phyloP scores from a whole-genome alignment of 2,888 invertebrate species.

The Monopis laevigella region DNA sequence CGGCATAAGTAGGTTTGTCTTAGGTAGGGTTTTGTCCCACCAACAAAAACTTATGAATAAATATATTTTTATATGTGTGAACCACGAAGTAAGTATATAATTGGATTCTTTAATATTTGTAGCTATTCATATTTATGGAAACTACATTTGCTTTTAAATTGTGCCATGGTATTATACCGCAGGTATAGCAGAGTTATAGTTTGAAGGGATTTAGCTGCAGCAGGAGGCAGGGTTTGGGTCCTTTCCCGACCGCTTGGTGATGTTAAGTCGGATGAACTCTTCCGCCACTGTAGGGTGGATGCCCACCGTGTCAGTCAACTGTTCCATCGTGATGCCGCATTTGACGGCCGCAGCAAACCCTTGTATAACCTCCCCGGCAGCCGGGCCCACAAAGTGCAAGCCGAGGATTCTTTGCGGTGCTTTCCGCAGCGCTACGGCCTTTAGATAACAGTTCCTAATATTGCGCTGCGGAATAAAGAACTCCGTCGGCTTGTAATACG shows the following conservation, averaged over 20 bases:
- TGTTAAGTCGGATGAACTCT: constrained; percentile 88
- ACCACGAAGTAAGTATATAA: too few relatives aligned
- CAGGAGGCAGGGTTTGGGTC: constrained; percentile 92
- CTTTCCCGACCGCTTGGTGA: constrained; percentile 91
- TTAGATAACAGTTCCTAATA: constrained; percentile 90
- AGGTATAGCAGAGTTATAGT: too few relatives aligned
- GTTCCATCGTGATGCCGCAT: constrained; percentile 82
- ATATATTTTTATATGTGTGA: too few relatives aligned
- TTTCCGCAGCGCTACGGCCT: constrained; percentile 76
- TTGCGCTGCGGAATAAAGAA: constrained; percentile 92
- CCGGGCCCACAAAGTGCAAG: constrained; percentile 90
- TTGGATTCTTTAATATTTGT: too few relatives aligned
- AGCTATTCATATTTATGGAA: too few relatives aligned
- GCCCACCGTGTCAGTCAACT: constrained; percentile 84
- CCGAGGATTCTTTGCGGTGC: constrained; percentile 83
- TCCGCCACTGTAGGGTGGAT: constrained; percentile 95
- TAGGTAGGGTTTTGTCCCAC: too few relatives aligned
- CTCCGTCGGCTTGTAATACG: constrained; percentile 94
- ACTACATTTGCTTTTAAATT: too few relatives aligned
- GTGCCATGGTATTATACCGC: too few relatives aligned
- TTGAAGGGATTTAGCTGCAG: constrained; percentile 92
- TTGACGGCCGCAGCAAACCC: constrained; percentile 91
- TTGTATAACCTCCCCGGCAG: constrained; percentile 94
- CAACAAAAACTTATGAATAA: too few relatives aligned
- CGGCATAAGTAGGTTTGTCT: too few relatives aligned